Evolutionary conservation across 2,888 invertebrate genomes (phyloP), one percentile per base, ranked within the genome.

Genomic region (Phalangium opilio): DNA sequence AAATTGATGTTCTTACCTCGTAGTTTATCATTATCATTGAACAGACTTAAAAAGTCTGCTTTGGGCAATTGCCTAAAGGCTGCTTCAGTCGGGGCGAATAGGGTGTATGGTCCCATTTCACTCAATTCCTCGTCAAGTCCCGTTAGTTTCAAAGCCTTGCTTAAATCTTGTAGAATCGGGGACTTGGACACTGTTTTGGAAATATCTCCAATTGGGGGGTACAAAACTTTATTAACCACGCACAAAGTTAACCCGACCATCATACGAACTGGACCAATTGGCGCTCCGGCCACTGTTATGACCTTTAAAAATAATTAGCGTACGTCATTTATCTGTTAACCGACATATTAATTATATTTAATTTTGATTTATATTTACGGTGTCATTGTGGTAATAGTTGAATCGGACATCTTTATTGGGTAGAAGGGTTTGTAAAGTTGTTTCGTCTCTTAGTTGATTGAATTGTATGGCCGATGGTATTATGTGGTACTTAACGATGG

Each of bases 11-110:
- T 15, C 20, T 32, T 41, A 55, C 55, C 52, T 47, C 50, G 40
- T 41, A 50, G 46, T 10, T 45, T 48, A 36, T 54, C 50, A 7
- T 47, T 47, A 44, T 54, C 48, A 8, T 50, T 50, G 3, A 52
- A 38, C 4, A 55, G 27, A 15, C 43, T 35, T 15, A 48, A 21
- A 11, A 44, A 45, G 20, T 51, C 48, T 48, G 53, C 46, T 14
- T 43, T 15, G 8, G 46, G 38, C 12, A 56, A 33, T 20, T 44
- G 42, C 11, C 49, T 38, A 45, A 56, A 51, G 1, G 56, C 56
- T 21, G 48, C 43, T 40, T 56, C 54, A 44, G 50, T 54, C n/a
- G 56, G 56, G n/a, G 56, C 56, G 35, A 56, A 55, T 32, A 56
- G 43, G 3, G 56, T 55, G 18, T 48, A 34, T 3, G 54, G 53